Conservation (phyloP, 1,140 invertebrate species). For the Scaptomyza montana region DNA sequence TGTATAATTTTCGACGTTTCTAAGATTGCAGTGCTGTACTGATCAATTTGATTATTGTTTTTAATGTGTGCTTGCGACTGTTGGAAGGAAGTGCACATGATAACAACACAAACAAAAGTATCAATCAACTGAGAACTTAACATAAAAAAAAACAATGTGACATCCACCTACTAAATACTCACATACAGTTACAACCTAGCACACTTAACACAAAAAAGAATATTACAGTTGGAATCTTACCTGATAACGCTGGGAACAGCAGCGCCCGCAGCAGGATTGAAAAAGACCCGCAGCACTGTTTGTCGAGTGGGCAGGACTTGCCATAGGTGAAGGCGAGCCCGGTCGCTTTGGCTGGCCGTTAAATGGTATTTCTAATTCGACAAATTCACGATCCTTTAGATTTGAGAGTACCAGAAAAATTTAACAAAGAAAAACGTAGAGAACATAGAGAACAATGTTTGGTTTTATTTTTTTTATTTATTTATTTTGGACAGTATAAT, state of each 20-base stretch:
- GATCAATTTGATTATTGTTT: neutral
- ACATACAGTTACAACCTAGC: neutral
- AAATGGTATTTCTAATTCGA: conserved; percentile 97
- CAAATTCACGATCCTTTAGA: conserved; percentile 96
- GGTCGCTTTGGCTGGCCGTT: conserved; percentile 96
- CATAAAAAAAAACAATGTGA: conserved; percentile 23
- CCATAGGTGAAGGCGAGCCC: conserved; percentile 92
- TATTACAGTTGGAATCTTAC: conserved; percentile 84
- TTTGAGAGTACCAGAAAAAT: conserved; percentile 77
- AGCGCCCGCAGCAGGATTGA: conserved; percentile 92
- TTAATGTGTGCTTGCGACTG: conserved; percentile 20
- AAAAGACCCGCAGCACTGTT: conserved; percentile 89
- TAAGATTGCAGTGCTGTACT: neutral
- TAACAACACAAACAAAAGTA: conserved; percentile 50
- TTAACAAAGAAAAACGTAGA: conserved; percentile 80
- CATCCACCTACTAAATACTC: conserved; percentile 57
- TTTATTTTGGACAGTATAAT: conserved; percentile 16
- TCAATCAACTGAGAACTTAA: conserved; percentile 41
- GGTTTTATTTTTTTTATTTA: conserved; percentile 30
- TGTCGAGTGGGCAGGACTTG: conserved; percentile 93
- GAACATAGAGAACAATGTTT: conserved; percentile 77
- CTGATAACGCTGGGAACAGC: conserved; percentile 95
- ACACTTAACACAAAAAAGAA: conserved; percentile 33
- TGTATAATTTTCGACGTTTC: neutral
- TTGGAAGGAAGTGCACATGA: conserved; percentile 38